A percentile compares a stretch with the other conserved stretches of the same genome.
These are phyloP conservation scores for Pelobates fuscus DNA, from an alignment of 2,113 vertebrate species.

Conservation along the genomic window DNA sequence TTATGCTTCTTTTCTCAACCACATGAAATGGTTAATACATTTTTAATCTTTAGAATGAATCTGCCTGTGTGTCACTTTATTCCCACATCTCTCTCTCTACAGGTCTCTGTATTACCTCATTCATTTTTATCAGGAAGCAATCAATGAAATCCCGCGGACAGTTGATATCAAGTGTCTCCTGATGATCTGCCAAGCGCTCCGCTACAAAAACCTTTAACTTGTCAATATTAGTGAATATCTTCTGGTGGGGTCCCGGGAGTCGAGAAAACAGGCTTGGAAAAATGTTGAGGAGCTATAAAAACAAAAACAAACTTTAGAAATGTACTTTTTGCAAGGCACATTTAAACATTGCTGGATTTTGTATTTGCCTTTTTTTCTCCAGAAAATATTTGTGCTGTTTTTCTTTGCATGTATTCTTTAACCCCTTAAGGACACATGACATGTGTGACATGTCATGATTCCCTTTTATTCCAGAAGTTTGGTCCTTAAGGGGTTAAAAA, in stretches of 20 bases:
- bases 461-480: too few species aligned
- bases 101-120: slow-evolving; percentile 57
- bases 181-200: slow-evolving; percentile 54
- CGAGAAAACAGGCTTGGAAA: slow-evolving; percentile 57
- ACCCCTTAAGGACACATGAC: too few species aligned
- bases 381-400: neutral
- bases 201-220: slow-evolving; percentile 56
- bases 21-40: too few species aligned
- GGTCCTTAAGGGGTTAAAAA: too few species aligned
- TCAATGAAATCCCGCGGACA: slow-evolving; percentile 65
- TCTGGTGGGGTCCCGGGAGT: slow-evolving; percentile 60
- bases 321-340: neutral
- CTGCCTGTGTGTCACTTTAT: too few species aligned
- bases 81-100: too few species aligned
- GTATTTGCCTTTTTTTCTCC: neutral
- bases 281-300: slow-evolving; percentile 59
- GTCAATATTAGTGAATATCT: slow-evolving; percentile 43
- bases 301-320: neutral
- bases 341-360: neutral
- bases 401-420: too few species aligned
- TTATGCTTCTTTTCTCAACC: too few species aligned
- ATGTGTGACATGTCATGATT: too few species aligned
- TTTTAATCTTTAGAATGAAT: too few species aligned
- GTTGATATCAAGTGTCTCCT: slow-evolving; percentile 55
- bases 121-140: slow-evolving; percentile 58